phyloP scores from a whole-genome alignment of 2,113 vertebrate species.

The Microtus pennsylvanicus region DNA sequence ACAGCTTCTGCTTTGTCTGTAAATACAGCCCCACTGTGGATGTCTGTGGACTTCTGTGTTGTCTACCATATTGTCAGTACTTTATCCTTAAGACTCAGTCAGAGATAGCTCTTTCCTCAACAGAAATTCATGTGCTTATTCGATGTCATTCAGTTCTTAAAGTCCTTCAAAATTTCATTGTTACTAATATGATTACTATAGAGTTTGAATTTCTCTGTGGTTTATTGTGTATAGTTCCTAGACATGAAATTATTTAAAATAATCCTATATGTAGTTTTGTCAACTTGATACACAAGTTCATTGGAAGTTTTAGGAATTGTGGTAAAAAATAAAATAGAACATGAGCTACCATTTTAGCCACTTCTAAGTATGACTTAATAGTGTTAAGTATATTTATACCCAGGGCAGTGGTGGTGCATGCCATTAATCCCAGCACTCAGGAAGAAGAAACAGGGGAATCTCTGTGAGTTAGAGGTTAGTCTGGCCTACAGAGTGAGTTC shows the following conservation, averaged over 20 bases:
- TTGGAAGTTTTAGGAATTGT: not conserved
- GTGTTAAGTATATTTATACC: not conserved
- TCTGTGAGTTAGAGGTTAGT: not conserved
- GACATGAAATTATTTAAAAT: conserved; percentile 2
- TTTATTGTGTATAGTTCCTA: not conserved
- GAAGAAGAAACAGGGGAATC: not conserved
- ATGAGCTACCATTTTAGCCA: not conserved
- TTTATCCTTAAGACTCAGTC: not conserved
- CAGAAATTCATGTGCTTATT: not conserved
- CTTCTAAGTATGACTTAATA: conserved; percentile 15
- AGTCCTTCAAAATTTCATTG: not conserved
- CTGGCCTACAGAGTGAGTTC: not conserved
- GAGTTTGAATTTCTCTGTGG: not conserved
- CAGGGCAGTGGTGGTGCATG: not conserved
- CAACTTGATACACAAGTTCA: not conserved
- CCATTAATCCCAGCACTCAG: not conserved
- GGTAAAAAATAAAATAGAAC: not conserved
- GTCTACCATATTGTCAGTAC: not conserved
- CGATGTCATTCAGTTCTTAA: not conserved
- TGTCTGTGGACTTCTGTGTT: not conserved
- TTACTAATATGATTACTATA: not conserved
- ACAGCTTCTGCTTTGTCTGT: not conserved
- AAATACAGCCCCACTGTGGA: not conserved
- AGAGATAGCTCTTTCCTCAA: not conserved
- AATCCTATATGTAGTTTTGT: conserved; percentile 26